Percentiles rank a stretch among this genome's conserved stretches.
Evolutionary conservation across 2,797 vertebrate species (phyloP).

Genomic region (Lagocephalus sceleratus): DNA sequence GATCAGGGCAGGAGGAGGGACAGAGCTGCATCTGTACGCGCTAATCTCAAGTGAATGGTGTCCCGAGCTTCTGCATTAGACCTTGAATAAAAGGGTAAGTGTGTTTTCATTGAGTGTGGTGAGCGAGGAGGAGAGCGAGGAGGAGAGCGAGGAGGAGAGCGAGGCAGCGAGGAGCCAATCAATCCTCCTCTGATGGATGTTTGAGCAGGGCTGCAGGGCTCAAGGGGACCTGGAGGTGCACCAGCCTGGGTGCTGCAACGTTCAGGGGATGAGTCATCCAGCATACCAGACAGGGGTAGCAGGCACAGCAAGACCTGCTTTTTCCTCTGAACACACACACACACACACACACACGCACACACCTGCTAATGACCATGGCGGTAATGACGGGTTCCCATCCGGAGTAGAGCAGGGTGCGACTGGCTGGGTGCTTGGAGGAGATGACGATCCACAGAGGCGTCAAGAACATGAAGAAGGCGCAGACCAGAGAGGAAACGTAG

Average conservation of each 20-base stretch:
- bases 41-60: slow-evolving; percentile 2
- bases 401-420: slow-evolving; percentile 92
- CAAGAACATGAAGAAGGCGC: slow-evolving; percentile 92
- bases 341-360: slow-evolving; percentile 65
- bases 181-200: slow-evolving; percentile 17
- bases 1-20: background rate
- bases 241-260: slow-evolving; percentile 34
- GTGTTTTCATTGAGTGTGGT: slow-evolving; percentile 5
- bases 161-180: slow-evolving; percentile 10
- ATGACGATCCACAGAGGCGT: slow-evolving; percentile 94
- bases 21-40: background rate
- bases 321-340: slow-evolving; percentile 1
- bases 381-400: slow-evolving; percentile 98
- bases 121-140: background rate
- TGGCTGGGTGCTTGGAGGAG: slow-evolving; percentile 94
- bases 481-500: slow-evolving; percentile 89
- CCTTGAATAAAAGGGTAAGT: slow-evolving; percentile 2
- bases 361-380: slow-evolving; percentile 98
- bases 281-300: slow-evolving; percentile 51
- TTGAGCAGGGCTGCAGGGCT: slow-evolving; percentile 32
- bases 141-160: background rate
- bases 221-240: slow-evolving; percentile 32
- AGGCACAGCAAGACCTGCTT: too few species aligned
- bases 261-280: slow-evolving; percentile 56
- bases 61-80: background rate